A percentile compares a stretch with the other conserved stretches of the same genome.
These are phyloP conservation scores for Pangasianodon hypophthalmus DNA, from an alignment of 2,113 vertebrate genomes.

Conservation along the genomic window DNA sequence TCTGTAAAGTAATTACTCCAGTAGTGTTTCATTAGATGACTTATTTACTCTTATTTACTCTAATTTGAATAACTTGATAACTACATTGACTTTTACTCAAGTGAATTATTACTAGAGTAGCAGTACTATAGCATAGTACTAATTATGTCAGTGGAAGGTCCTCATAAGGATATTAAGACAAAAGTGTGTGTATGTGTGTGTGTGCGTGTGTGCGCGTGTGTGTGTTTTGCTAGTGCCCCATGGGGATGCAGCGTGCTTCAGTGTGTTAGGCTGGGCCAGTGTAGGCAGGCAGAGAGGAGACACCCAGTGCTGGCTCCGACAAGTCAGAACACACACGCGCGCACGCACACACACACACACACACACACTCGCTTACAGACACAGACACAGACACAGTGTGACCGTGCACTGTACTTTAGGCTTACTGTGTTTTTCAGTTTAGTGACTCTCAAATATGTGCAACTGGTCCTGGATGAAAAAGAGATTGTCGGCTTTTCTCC, in stretches of 20 bases:
- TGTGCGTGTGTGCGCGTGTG: slow-evolving; percentile 17
- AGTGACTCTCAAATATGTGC: not conserved
- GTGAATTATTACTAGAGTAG: not conserved
- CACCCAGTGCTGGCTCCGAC: slow-evolving; percentile 44
- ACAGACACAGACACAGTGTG: slow-evolving; percentile 24
- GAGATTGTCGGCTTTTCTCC: not conserved
- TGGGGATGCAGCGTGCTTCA: slow-evolving; percentile 42
- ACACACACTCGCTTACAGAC: not conserved
- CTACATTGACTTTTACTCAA: not conserved
- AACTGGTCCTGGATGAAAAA: slow-evolving; percentile 22
- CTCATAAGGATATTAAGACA: not conserved
- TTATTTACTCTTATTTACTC: not conserved
- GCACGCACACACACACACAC: not conserved
- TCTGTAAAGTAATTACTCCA: not conserved
- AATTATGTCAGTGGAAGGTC: not conserved
- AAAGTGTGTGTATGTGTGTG: slow-evolving; percentile 12
- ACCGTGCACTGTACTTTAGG: slow-evolving; percentile 32
- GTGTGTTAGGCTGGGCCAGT: slow-evolving; percentile 37
- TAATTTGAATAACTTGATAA: not conserved
- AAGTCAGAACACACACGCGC: slow-evolving; percentile 43
- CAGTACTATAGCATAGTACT: not conserved
- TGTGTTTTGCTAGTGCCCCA: slow-evolving; percentile 23
- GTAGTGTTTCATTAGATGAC: not conserved
- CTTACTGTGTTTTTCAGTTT: slow-evolving; percentile 26
- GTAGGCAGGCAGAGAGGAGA: slow-evolving; percentile 47